These are phyloP conservation scores for Tyrannus savana DNA, from an alignment of 2,113 vertebrate genomes.

Conservation along the genomic window DNA sequence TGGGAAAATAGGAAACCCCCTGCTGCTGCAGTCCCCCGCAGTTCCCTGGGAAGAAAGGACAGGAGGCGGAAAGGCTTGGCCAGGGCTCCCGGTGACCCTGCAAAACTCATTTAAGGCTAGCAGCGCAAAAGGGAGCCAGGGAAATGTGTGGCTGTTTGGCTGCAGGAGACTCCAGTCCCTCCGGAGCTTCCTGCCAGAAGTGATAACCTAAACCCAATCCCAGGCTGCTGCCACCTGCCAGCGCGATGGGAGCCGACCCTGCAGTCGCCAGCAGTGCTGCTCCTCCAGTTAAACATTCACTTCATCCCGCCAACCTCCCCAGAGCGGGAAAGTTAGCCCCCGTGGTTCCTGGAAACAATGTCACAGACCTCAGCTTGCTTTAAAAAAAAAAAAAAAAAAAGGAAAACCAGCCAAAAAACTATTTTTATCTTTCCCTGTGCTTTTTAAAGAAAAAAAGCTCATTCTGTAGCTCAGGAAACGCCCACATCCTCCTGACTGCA, in stretches of 20 bases:
- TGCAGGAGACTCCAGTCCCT: not conserved
- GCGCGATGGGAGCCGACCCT: not conserved
- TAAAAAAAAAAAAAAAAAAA: too few relatives aligned
- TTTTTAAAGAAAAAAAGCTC: conserved; percentile 59
- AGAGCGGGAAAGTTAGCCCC: not conserved
- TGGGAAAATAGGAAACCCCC: conserved; percentile 37
- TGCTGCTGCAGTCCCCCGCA: not conserved
- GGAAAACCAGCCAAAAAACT: not conserved
- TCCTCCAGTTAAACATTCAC: not conserved
- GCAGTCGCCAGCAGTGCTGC: not conserved
- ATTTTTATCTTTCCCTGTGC: conserved; percentile 56
- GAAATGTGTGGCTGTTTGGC: not conserved
- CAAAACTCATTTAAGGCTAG: conserved; percentile 23
- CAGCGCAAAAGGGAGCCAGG: not conserved
- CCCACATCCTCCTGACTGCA: conserved; percentile 45
- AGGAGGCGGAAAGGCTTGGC: conserved; percentile 8
- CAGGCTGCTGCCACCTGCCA: not conserved
- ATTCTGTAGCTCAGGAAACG: conserved; percentile 64
- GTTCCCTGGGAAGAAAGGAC: not conserved
- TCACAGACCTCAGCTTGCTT: not conserved
- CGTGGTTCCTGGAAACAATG: conserved; percentile 5
- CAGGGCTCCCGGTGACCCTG: not conserved
- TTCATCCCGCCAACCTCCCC: not conserved
- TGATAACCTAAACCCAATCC: not conserved
- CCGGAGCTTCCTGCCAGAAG: not conserved